Evolutionary conservation across 2,888 invertebrate species (phyloP).

Genomic region (Rhorus exstirpatorius): DNA sequence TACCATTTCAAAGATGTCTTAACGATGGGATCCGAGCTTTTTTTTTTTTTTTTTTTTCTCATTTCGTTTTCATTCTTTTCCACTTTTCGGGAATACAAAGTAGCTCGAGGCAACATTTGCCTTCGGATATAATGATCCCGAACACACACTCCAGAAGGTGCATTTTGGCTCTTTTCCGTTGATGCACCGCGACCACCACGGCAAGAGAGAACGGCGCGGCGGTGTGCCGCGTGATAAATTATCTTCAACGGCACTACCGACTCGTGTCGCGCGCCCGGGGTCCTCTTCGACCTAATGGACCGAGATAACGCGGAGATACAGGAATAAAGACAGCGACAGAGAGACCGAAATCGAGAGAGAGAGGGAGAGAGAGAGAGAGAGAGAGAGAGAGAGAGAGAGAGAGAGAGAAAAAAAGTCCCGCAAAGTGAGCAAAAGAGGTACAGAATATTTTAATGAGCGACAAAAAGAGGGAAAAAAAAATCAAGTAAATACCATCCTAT

Average conservation of each 20-base stretch:
- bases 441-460: slow-evolving; percentile 66
- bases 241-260: slow-evolving; percentile 72
- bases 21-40: slow-evolving; percentile 42
- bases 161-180: slow-evolving; percentile 14
- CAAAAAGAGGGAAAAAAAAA: slow-evolving; percentile 31
- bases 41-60: slow-evolving; percentile 36
- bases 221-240: slow-evolving; percentile 72
- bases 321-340: slow-evolving; percentile 7
- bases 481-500: slow-evolving; percentile 24
- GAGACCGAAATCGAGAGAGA: slow-evolving; percentile 1
- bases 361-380: slow-evolving; percentile 4
- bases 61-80: slow-evolving; percentile 24
- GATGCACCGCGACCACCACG: slow-evolving; percentile 46
- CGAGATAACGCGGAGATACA: slow-evolving; percentile 69
- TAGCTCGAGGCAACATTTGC: too few species aligned
- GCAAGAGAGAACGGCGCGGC: slow-evolving; percentile 22
- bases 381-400: slow-evolving; percentile 32
- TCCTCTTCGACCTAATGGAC: slow-evolving; percentile 73
- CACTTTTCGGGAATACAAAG: slow-evolving; percentile 38
- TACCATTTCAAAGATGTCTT: slow-evolving; percentile 62
- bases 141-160: too few species aligned
- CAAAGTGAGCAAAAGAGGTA: slow-evolving; percentile 60
- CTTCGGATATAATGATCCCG: too few species aligned
- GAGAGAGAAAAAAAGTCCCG: slow-evolving; percentile 43
- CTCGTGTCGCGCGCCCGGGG: slow-evolving; percentile 66